Evolutionary conservation across 2,113 vertebrate species (phyloP).

Genomic region (Poecilia latipinna): DNA sequence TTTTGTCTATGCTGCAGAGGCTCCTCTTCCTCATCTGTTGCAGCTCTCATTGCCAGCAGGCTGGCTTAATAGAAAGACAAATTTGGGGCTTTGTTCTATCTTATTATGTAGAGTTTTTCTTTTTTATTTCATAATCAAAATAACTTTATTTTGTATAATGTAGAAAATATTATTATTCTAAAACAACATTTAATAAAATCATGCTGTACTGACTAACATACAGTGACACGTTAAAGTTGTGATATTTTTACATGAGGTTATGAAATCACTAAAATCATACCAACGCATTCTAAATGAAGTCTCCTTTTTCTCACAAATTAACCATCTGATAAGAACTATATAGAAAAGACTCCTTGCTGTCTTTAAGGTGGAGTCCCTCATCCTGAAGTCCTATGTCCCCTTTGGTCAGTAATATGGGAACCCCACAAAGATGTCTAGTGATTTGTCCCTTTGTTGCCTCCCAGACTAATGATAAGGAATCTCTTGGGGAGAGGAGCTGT

Average conservation of each 20-base stretch:
- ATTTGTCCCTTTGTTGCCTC: constrained; percentile 49
- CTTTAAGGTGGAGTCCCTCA: background rate
- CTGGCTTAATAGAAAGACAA: too few species aligned
- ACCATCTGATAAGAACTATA: constrained; percentile 2
- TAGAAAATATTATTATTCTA: too few species aligned
- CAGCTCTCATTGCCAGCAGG: too few species aligned
- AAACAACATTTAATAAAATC: too few species aligned
- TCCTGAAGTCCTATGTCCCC: background rate
- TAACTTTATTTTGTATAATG: too few species aligned
- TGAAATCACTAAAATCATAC: background rate
- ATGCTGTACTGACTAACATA: background rate
- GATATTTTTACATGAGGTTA: background rate
- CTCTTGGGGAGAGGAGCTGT: constrained; percentile 40
- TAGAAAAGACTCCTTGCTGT: background rate
- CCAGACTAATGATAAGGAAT: constrained; percentile 72
- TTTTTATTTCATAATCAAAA: too few species aligned
- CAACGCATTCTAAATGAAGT: too few species aligned
- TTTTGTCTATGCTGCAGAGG: too few species aligned
- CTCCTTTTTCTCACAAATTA: background rate
- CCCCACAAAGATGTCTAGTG: constrained; percentile 6
- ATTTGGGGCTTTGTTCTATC: too few species aligned
- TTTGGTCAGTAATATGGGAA: background rate
- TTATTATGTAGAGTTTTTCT: too few species aligned
- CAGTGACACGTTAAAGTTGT: background rate
- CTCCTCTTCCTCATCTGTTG: too few species aligned